Percentiles rank a stretch among this genome's conserved stretches.
These are phyloP conservation scores for Eumacrocentrus americanus DNA, from an alignment of 2,888 invertebrate genomes.

Conservation along the genomic window DNA sequence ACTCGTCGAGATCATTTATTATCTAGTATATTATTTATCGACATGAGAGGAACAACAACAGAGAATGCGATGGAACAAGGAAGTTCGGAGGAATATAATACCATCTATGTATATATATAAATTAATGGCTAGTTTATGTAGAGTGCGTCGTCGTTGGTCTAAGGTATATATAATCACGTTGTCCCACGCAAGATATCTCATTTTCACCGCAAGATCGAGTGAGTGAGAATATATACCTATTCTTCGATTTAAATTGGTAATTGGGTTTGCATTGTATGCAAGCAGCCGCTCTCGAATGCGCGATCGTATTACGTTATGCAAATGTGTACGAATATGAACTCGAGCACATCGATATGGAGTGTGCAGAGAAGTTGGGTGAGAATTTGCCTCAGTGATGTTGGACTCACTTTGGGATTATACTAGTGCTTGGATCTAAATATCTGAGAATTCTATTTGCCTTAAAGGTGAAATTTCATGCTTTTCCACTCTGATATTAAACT, in stretches of 20 bases:
- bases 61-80: no score
- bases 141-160: no score
- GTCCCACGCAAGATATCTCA: neutral
- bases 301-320: constrained; percentile 28
- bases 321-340: constrained; percentile 22
- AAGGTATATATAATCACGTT: neutral
- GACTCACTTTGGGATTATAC: constrained; percentile 4
- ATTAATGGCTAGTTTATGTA: no score
- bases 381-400: constrained; percentile 1
- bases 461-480: neutral
- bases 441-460: neutral
- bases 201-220: neutral
- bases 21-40: no score
- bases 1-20: no score
- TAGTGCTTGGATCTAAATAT: neutral
- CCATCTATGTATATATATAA: no score
- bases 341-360: constrained; percentile 10
- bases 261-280: constrained; percentile 25
- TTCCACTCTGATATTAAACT: no score
- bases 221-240: neutral
- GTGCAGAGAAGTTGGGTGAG: constrained; percentile 1
- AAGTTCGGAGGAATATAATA: no score
- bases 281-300: constrained; percentile 9
- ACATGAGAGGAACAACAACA: no score
- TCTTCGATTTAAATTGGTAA: constrained; percentile 23